Evolutionary conservation across 2,888 invertebrate species (phyloP).

Genomic region (Drosophila niveifrons): DNA sequence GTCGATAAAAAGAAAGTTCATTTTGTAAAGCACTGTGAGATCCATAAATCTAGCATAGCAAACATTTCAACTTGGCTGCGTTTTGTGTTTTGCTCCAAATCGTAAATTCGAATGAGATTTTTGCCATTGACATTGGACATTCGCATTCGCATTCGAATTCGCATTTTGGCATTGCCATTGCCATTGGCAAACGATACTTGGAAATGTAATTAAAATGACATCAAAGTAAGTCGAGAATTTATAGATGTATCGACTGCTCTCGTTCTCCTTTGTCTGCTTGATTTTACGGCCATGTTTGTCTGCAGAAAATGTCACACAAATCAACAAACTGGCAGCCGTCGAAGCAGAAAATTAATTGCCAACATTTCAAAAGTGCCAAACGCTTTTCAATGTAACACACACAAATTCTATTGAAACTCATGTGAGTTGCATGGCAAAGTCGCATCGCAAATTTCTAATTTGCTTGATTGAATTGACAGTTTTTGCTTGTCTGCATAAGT

Average conservation of each 20-base stretch:
- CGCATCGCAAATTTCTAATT: slow-evolving; percentile 11
- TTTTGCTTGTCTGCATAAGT: not conserved
- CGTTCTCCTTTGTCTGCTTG: slow-evolving; percentile 4
- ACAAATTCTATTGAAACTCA: slow-evolving; percentile 14
- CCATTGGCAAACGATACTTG: slow-evolving; percentile 8
- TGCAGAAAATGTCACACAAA: slow-evolving; percentile 46
- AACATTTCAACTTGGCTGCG: slow-evolving; percentile 40
- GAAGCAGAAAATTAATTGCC: slow-evolving; percentile 62
- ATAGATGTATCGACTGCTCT: not conserved
- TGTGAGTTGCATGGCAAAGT: not conserved
- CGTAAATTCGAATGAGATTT: slow-evolving; percentile 26
- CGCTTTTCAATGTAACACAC: slow-evolving; percentile 28
- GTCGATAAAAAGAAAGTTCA: slow-evolving; percentile 32
- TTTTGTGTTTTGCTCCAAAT: slow-evolving; percentile 10
- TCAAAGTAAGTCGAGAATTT: slow-evolving; percentile 46
- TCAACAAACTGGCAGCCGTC: slow-evolving; percentile 41
- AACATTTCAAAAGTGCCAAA: slow-evolving; percentile 32
- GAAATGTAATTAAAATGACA: slow-evolving; percentile 65
- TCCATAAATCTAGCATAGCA: slow-evolving; percentile 9
- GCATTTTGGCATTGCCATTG: no score
- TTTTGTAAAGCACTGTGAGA: slow-evolving; percentile 4
- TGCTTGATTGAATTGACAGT: slow-evolving; percentile 19
- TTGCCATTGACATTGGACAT: slow-evolving; percentile 5
- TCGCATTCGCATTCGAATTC: not conserved
- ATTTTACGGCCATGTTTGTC: slow-evolving; percentile 35